phyloP scores from a whole-genome alignment of 2,888 invertebrate species.

The Gerris lacustris region DNA sequence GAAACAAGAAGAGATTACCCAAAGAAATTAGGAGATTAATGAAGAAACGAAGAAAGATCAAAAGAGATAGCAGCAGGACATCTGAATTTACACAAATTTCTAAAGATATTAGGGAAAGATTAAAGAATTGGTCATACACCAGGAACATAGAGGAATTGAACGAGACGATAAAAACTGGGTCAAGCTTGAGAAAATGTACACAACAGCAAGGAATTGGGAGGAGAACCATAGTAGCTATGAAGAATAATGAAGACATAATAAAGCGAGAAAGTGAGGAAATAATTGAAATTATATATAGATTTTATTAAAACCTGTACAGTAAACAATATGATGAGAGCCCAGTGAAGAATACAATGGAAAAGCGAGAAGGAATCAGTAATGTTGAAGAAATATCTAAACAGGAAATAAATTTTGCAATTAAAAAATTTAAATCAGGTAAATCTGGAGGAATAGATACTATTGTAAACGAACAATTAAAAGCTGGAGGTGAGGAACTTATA shows the following conservation, averaged over 20 bases:
- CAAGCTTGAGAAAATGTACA: not conserved
- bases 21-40: not conserved
- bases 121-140: not conserved
- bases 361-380: no score
- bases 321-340: not conserved
- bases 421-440: constrained; percentile 7
- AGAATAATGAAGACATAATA: constrained; percentile 6
- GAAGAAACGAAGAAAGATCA: not conserved
- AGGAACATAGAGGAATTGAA: not conserved
- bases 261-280: not conserved
- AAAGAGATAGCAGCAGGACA: not conserved
- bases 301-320: not conserved
- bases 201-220: not conserved
- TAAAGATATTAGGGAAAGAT: not conserved
- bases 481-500: not conserved
- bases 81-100: not conserved
- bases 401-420: not conserved
- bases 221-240: not conserved
- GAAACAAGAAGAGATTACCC: not conserved
- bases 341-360: not conserved
- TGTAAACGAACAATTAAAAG: constrained; percentile 2
- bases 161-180: not conserved
- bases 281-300: not conserved
- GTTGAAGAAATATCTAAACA: not conserved
- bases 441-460: constrained; percentile 6